Evolutionary conservation across 1,140 invertebrate species (phyloP).

Genomic region (Melitaea cinxia): DNA sequence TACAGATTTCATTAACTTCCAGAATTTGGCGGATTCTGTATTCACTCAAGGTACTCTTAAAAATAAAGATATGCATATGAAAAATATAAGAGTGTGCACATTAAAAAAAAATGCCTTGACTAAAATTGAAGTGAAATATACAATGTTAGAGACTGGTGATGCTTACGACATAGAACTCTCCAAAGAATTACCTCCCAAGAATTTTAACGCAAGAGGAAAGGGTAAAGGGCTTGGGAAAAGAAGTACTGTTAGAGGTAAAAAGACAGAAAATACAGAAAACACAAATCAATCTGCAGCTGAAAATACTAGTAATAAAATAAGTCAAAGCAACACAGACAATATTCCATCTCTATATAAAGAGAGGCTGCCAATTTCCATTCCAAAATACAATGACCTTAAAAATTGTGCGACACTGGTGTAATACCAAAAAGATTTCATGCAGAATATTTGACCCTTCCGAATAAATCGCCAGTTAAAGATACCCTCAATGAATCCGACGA

Average conservation of each 20-base stretch:
- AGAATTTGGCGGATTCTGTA: not conserved
- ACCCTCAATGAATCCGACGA: not conserved
- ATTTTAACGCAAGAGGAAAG: not conserved
- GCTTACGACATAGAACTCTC: not conserved
- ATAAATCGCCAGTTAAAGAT: not conserved
- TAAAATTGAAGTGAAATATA: not conserved
- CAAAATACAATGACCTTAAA: slow-evolving; percentile 2
- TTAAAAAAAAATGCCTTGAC: not conserved
- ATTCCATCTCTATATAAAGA: not conserved
- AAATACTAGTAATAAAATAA: not conserved
- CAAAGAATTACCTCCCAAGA: slow-evolving; percentile 1
- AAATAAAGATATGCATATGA: slow-evolving; percentile 1
- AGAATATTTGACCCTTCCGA: not conserved
- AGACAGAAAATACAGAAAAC: not conserved
- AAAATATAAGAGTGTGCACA: slow-evolving; percentile 1
- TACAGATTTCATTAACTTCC: not conserved
- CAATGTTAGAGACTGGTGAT: not conserved
- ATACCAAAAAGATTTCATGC: slow-evolving; percentile 3
- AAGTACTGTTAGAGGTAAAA: not conserved
- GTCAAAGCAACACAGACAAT: slow-evolving; percentile 2
- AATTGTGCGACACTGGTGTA: not conserved
- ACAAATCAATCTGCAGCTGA: not conserved
- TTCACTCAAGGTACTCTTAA: not conserved
- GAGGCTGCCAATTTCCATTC: not conserved
- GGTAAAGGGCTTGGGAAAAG: not conserved